Evolutionary conservation across 1,140 invertebrate genomes (phyloP).

Genomic region (Leptoteleia sp.): DNA sequence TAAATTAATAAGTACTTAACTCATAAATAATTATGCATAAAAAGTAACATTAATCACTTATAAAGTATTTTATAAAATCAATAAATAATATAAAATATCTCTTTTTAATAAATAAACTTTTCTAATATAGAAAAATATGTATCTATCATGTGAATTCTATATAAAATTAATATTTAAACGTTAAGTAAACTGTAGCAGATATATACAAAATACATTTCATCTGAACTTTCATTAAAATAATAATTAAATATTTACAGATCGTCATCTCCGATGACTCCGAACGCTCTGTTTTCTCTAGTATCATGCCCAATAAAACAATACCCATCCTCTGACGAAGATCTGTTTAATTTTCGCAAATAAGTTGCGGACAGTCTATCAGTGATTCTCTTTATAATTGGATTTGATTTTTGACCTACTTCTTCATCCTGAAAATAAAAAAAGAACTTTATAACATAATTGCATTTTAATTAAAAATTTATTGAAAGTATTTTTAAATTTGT

Average conservation of each 20-base stretch:
- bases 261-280: slow-evolving; percentile 94
- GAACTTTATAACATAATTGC: too few species aligned
- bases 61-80: slow-evolving; percentile 9
- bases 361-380: slow-evolving; percentile 77
- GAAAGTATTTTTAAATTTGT: too few species aligned
- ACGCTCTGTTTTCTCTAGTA: slow-evolving; percentile 92
- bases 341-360: slow-evolving; percentile 75
- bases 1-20: too few species aligned
- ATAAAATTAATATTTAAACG: slow-evolving; percentile 21
- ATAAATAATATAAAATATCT: slow-evolving; percentile 45
- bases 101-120: slow-evolving; percentile 28
- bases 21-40: not conserved
- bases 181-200: slow-evolving; percentile 39
- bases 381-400: slow-evolving; percentile 80
- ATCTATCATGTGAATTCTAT: not conserved
- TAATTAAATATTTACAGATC: slow-evolving; percentile 84
- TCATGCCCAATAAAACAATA: slow-evolving; percentile 80
- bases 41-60: not conserved
- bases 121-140: slow-evolving; percentile 55
- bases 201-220: slow-evolving; percentile 22
- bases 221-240: slow-evolving; percentile 20
- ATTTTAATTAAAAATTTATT: too few species aligned
- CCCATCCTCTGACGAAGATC: slow-evolving; percentile 81
- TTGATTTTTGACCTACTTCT: slow-evolving; percentile 71
- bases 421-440: slow-evolving; percentile 38